Evolutionary conservation across 2,797 vertebrate species (phyloP), one percentile per base, ranked within the genome.

Genomic region (Tympanoctomys barrerae): DNA sequence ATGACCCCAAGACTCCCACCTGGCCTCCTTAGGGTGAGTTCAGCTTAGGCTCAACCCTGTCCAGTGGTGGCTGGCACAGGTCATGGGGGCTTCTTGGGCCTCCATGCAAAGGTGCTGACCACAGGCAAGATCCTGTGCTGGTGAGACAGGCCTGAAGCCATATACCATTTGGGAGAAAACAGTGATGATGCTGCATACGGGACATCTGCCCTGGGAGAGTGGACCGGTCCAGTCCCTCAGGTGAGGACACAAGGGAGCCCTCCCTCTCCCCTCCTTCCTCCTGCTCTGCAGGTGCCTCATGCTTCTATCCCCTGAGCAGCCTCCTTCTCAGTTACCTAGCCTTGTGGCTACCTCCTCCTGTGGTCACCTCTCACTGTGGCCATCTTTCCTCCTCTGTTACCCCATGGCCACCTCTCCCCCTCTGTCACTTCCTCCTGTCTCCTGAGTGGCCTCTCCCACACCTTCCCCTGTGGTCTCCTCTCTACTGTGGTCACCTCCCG

Each of bases 131-230:
- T 31, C 83, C 12, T 0, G 22, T 77, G 46, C 12, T 0, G 13
- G 11, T 0, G 4, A 79, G 42, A 16, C 7, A 78, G 66, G n/a
- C 1, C 39, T 8, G 0, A 0, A 39, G 36, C 18, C 52, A 4
- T 33, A 33, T 5, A 3, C 28, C 33, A 36, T 36, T 19, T 21
- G 9, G 2, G 22, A 57, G 9, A 73, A 52, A 42, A 61, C 57
- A 59, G 0, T 7, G 24, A 36, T 3, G 0, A 7, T 66, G 13
- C 61, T 49, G 1, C 0, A 0, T 31, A 68, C 18, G 21, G 11
- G 26, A 11, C 0, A 0, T 26, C 33, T 33, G 57, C 11, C 57
- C 64, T 7, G 16, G 12, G 73, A 28, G 54, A 10, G 1, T 8
- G 19, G 62, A 4, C 28, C 1, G 19, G 36, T 33, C 16, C 78